phyloP scores from a whole-genome alignment of 2,113 vertebrate species.

The Bufo gargarizans region DNA sequence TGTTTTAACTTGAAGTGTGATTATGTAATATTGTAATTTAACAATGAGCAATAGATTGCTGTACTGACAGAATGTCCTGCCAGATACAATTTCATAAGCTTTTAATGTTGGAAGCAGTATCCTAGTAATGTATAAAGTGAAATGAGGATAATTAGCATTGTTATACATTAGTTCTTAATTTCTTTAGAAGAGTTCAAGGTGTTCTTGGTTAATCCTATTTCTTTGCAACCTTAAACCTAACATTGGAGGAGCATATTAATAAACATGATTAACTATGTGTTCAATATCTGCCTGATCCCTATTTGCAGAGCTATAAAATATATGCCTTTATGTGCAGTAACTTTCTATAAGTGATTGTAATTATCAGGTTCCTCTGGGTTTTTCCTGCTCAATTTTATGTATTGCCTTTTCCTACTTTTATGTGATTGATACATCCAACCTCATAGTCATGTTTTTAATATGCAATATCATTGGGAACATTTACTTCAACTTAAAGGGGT shows the following conservation, averaged over 20 bases:
- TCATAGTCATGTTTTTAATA: too few relatives aligned
- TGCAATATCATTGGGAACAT: too few relatives aligned
- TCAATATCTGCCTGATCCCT: not conserved
- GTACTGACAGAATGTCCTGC: conserved; percentile 37
- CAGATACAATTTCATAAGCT: conserved; percentile 23
- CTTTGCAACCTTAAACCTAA: not conserved
- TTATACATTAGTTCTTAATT: not conserved
- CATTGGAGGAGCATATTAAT: not conserved
- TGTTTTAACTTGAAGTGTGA: conserved; percentile 6
- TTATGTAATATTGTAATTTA: conserved; percentile 28
- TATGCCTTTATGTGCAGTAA: not conserved
- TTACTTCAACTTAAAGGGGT: too few relatives aligned
- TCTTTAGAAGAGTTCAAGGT: not conserved
- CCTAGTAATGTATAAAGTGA: not conserved
- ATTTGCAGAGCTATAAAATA: not conserved
- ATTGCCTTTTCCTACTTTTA: not conserved
- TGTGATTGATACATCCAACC: too few relatives aligned
- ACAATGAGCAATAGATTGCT: conserved; percentile 23
- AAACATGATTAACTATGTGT: not conserved
- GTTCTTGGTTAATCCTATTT: not conserved
- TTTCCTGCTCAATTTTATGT: not conserved
- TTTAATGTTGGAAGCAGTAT: not conserved
- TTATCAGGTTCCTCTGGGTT: not conserved
- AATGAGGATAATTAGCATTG: not conserved
- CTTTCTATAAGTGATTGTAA: not conserved